Evolutionary conservation across 2,797 vertebrate species (phyloP).

Genomic region (Acanthornis magna): DNA sequence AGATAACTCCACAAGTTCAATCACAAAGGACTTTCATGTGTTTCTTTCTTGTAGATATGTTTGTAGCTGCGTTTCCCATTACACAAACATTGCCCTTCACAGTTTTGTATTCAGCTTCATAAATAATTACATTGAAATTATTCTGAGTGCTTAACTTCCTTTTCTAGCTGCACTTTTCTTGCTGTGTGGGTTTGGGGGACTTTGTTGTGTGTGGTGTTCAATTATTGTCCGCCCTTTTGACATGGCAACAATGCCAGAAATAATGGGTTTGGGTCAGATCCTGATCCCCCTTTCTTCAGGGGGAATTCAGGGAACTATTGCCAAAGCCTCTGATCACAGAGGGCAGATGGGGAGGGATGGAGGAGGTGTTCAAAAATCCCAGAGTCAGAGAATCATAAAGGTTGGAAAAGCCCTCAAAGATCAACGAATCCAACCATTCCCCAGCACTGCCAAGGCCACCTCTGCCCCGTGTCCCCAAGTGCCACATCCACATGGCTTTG

Average conservation of each 20-base stretch:
- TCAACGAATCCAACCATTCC: accelerated
- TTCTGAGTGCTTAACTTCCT: not conserved
- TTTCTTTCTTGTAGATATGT: not conserved
- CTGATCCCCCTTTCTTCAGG: accelerated
- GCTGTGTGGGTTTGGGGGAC: not conserved
- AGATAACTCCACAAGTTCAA: not conserved
- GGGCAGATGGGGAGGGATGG: not conserved
- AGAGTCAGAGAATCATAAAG: not conserved
- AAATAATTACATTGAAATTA: not conserved
- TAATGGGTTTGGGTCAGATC: not conserved
- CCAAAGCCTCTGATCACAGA: not conserved
- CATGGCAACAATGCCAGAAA: not conserved
- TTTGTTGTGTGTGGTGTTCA: not conserved
- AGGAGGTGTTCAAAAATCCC: not conserved
- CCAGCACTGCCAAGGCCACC: not conserved
- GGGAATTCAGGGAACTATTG: not conserved
- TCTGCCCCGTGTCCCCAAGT: accelerated
- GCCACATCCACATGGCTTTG: not conserved
- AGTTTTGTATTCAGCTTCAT: not conserved
- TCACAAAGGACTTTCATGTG: not conserved
- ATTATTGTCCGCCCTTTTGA: not conserved
- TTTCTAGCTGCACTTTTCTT: not conserved
- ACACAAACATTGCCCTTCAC: not conserved
- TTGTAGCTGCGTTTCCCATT: not conserved
- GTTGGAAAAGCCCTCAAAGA: not conserved